These are phyloP conservation scores for Cheirogaleus major DNA, from an alignment of 2,797 vertebrate species.

Conservation along the genomic window DNA sequence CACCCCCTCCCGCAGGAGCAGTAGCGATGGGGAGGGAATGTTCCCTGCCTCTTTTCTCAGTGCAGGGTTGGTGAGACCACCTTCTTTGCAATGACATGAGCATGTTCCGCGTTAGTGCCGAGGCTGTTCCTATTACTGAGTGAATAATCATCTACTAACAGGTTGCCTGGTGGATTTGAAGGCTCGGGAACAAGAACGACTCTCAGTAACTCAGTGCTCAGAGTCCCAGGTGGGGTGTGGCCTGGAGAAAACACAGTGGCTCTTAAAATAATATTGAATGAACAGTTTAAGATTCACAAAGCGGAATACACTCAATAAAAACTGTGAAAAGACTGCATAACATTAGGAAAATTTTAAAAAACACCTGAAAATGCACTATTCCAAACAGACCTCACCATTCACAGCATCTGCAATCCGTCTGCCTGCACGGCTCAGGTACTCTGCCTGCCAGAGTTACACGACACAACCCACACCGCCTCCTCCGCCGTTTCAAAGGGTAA, in stretches of 20 bases:
- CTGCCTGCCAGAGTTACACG: background rate
- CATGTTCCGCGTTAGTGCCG: background rate
- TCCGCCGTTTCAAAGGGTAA: background rate
- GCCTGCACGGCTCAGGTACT: background rate
- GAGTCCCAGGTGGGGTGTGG: background rate
- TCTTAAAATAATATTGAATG: background rate
- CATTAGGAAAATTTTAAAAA: background rate
- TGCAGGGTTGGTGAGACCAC: background rate
- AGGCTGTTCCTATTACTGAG: background rate
- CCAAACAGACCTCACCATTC: background rate
- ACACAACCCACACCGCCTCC: background rate
- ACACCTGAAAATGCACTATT: background rate
- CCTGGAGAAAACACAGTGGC: background rate
- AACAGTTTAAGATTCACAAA: background rate
- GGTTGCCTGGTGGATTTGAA: background rate
- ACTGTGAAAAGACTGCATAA: background rate
- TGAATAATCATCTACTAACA: background rate
- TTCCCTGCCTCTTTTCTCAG: background rate
- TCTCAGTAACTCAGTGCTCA: background rate
- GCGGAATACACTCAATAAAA: background rate
- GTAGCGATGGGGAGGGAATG: background rate
- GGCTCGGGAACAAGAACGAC: background rate
- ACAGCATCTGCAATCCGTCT: background rate
- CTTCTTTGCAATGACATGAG: background rate
- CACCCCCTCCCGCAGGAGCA: background rate